Base-by-base conservation (phyloP, 2,888 invertebrate species). In the Linnaemya vulpina region DNA sequence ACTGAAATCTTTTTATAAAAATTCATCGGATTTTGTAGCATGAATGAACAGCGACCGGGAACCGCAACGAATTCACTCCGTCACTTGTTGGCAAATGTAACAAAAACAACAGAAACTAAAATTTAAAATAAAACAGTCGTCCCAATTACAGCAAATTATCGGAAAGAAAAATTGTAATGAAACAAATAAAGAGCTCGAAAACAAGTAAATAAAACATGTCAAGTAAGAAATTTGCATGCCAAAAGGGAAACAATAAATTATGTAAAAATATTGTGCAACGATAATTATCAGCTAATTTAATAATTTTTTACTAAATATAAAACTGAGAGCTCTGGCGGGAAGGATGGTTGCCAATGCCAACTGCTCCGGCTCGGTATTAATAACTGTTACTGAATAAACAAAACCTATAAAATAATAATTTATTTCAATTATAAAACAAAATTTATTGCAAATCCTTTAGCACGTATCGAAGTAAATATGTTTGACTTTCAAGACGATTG, bases 101-200 rank as follows among this genome's bases (percentile, higher is more conserved):
- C 8, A 3, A 17, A 3, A 49, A 25, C 13, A 43, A 30, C n/a
- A 49, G 10, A 17, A 67, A 17, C 4, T 35, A 20, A 20, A 43
- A 25, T 11, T 8, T 62, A 3, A 73, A 74, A 38, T 25, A 55
- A 75, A 40, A 30, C 53, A 30, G 15, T 43, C 40, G 53, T 55
- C 40, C 63, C 65, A 75, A 75, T 75, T 75, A 65, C 63, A 75
- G 40, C 63, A 63, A 65, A 30, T 55, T 8, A 55, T 40, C 43
- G 40, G 1, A 63, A 75, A 55, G 17, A 65, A 62, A 22, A 51
- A 38, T n/a, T 51, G 5, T 15, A 20, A 17, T 51, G 9, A 51
- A 51, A 51, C 17, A 51, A 20, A 17, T 49, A 17, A 49, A 51
- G 3, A 20, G 3, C 1, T 30, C 30, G 30, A 30, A 30, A 43